Conservation (phyloP, 1,140 invertebrate species). For the Propsilocerus akamusi region DNA sequence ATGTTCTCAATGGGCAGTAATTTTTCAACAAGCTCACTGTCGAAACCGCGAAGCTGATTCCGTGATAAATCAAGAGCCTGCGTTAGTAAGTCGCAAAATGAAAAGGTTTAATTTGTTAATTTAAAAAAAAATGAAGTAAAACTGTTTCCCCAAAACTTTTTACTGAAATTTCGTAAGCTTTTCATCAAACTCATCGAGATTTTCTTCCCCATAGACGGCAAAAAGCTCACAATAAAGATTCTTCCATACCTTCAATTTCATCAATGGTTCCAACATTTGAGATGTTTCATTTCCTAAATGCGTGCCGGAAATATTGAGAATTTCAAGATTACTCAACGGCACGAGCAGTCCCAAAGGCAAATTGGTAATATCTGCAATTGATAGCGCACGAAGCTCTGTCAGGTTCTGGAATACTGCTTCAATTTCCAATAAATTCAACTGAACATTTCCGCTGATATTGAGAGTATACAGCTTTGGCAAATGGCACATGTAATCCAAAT, state of each 20-base stretch:
- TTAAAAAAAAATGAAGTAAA: no score
- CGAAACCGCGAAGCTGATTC: slow-evolving; percentile 29
- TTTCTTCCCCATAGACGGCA: no score
- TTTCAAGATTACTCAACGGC: slow-evolving; percentile 22
- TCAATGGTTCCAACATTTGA: neutral
- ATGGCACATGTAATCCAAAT: slow-evolving; percentile 30
- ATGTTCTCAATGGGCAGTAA: slow-evolving; percentile 19
- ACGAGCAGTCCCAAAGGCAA: slow-evolving; percentile 23
- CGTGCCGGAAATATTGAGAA: slow-evolving; percentile 25
- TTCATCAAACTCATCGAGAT: no score
- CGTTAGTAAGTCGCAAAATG: no score
- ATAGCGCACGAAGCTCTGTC: slow-evolving; percentile 24
- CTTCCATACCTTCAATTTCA: neutral
- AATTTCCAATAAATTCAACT: slow-evolving; percentile 13
- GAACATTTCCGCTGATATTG: slow-evolving; percentile 36
- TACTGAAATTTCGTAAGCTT: no score
- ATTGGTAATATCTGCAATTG: slow-evolving; percentile 25
- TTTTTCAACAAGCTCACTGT: slow-evolving; percentile 20
- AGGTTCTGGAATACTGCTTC: slow-evolving; percentile 22
- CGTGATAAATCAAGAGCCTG: slow-evolving; percentile 27
- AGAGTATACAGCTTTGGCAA: slow-evolving; percentile 21
- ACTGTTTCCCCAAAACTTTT: no score
- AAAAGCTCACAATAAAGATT: no score
- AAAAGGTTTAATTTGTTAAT: no score
- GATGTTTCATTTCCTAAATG: slow-evolving; percentile 7